Evolutionary conservation across 2,888 invertebrate genomes (phyloP).

Genomic region (Nomada goodeniana): DNA sequence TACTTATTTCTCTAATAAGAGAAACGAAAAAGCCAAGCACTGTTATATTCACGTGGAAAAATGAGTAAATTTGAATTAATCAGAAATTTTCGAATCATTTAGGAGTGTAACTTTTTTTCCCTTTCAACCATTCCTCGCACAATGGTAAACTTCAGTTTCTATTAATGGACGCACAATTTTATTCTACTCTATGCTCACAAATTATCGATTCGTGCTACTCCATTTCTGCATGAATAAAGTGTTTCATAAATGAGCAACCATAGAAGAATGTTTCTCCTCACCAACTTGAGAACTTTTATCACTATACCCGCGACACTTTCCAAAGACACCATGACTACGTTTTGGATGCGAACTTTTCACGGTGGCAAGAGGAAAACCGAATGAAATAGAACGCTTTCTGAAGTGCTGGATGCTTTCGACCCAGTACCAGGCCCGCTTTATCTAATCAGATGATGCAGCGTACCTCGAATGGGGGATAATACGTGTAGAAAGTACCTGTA

Average conservation of each 20-base stretch:
- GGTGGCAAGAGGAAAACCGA: slow-evolving; percentile 52
- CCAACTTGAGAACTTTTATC: slow-evolving; percentile 93
- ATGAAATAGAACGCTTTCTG: slow-evolving; percentile 55
- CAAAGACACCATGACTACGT: slow-evolving; percentile 90
- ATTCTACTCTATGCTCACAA: not conserved
- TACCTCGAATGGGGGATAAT: slow-evolving; percentile 70
- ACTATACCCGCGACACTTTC: slow-evolving; percentile 93
- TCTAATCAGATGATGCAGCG: slow-evolving; percentile 82
- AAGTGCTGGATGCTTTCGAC: slow-evolving; percentile 59
- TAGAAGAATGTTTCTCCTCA: slow-evolving; percentile 85
- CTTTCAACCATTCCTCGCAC: not conserved
- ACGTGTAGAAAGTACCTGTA: slow-evolving; percentile 58
- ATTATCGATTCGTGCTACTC: not conserved
- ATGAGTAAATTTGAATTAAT: not conserved
- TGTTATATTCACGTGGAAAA: not conserved
- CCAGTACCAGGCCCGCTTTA: slow-evolving; percentile 81
- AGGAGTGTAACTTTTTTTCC: not conserved
- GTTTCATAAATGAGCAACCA: not conserved
- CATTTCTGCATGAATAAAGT: not conserved
- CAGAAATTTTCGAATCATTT: not conserved
- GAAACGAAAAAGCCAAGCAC: not conserved
- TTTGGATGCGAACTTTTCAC: slow-evolving; percentile 29
- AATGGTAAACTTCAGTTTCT: not conserved
- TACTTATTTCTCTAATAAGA: no score
- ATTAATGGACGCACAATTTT: not conserved